phyloP scores from a whole-genome alignment of 2,113 vertebrate species.

The Ptilonorhynchus violaceus region DNA sequence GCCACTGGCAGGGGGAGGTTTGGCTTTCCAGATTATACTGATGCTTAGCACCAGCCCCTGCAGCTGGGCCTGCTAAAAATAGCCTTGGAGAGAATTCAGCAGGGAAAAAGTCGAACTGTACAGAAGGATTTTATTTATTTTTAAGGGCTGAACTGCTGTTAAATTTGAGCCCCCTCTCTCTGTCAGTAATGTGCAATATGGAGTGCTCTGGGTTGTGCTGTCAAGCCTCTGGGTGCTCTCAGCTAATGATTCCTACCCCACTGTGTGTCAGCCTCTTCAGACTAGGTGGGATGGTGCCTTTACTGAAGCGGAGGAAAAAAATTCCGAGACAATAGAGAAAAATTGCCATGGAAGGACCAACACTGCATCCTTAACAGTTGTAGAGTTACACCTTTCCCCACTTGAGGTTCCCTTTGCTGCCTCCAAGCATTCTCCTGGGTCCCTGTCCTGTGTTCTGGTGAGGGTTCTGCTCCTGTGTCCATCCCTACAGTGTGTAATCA shows the following conservation, averaged over 20 bases:
- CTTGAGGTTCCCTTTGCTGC: not conserved
- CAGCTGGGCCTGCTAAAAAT: conserved; percentile 2
- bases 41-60: not conserved
- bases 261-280: not conserved
- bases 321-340: not conserved
- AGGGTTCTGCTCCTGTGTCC: not conserved
- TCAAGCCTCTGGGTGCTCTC: not conserved
- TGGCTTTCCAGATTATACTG: not conserved
- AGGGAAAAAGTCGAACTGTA: not conserved
- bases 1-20: not conserved
- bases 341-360: not conserved
- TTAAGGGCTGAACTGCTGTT: not conserved
- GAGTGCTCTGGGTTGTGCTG: not conserved
- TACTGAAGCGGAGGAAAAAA: not conserved
- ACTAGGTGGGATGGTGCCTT: not conserved
- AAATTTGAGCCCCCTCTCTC: not conserved
- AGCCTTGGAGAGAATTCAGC: not conserved
- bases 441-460: not conserved
- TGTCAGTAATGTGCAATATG: not conserved
- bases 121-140: not conserved
- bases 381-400: not conserved
- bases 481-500: not conserved
- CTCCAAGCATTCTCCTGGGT: not conserved
- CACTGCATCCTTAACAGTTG: fast-evolving
- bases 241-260: not conserved